These are phyloP conservation scores for Hyperopisus bebe DNA, from an alignment of 2,113 vertebrate genomes.

Conservation along the genomic window DNA sequence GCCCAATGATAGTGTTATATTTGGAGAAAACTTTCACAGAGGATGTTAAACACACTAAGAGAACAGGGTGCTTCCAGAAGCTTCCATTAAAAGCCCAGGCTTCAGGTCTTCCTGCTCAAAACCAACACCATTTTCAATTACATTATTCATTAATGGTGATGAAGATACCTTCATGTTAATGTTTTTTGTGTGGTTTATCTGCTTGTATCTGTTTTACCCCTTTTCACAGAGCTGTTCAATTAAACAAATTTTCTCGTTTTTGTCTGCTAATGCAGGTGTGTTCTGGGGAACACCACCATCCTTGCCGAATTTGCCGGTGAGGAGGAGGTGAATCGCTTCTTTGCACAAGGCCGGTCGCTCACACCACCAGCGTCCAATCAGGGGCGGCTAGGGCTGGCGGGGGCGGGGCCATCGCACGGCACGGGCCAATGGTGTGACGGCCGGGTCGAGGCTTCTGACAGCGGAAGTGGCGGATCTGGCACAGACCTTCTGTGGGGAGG, in stretches of 20 bases:
- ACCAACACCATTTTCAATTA: not conserved
- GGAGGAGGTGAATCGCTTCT: constrained; percentile 91
- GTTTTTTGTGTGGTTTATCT: not conserved
- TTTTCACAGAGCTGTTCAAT: not conserved
- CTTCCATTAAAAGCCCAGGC: not conserved
- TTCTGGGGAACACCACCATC: constrained; percentile 93
- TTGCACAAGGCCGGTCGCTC: constrained; percentile 87
- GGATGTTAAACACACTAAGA: not conserved
- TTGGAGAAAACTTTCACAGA: not conserved
- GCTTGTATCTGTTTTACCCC: not conserved
- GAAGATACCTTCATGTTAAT: not conserved
- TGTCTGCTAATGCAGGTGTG: constrained; percentile 64
- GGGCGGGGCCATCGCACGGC: constrained; percentile 65
- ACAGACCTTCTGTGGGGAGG: constrained; percentile 81
- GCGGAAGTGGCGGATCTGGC: constrained; percentile 51
- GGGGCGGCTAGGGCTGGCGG: constrained; percentile 71
- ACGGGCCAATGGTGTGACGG: constrained; percentile 86
- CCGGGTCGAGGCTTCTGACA: constrained; percentile 61
- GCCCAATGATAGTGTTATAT: not conserved
- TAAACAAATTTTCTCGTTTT: not conserved
- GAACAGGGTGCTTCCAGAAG: not conserved
- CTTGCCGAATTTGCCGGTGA: constrained; percentile 91
- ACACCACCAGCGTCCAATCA: constrained; percentile 73
- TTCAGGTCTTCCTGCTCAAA: not conserved
- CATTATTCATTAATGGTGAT: not conserved